Base-by-base conservation (phyloP, 2,797 vertebrate species). In the Phrynocephalus guinanensis region DNA sequence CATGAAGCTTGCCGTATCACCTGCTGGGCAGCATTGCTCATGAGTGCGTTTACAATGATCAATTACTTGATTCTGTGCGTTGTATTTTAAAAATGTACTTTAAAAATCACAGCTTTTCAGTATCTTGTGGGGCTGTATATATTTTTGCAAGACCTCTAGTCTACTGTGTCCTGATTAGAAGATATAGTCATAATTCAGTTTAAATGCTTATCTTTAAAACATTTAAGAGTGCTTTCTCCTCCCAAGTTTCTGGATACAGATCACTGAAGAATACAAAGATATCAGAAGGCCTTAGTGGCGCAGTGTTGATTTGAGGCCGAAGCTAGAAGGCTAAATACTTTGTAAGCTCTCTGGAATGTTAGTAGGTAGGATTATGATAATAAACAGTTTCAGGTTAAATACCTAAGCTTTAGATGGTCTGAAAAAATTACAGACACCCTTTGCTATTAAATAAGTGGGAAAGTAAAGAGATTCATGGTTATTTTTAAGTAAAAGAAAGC, bases 201-300 rank as follows among this genome's bases (percentile, higher is more conserved):
- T 85, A 83, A 63, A 33, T 90, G 84, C 9, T 24, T 90, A n/a
- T 94, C 87, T 91, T 91, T n/a, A 60, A 72, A 91, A 86, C 28
- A 77, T 93, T 92, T 93, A 10, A 60, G 70, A 89, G 60, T 48
- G 68, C 33, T 48, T 48, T 86, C 83, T 82, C 87, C 85, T 88
- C 73, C 38, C 33, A 26, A 89, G 70, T 87, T 86, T 78, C 86
- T 75, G 52, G 38, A 56, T 56, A 30, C 76, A 89, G 75, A 44
- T 50, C 56, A 38, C 10, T 83, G 84, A 86, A 86, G 89, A 86
- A 63, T 67, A 24, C 79, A 38, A 68, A 79, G 85, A 52, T 77
- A 86, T 30, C 0, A 16, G 22, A 87, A 83, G 82, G 70, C 82
- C 63, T 80, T 77, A 85, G 44, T 75, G 1, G 77, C 3, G 26